Percentiles rank a stretch among this genome's conserved stretches.
Evolutionary conservation across 2,888 invertebrate species (phyloP).

Genomic region (Polylopha cassiicola): DNA sequence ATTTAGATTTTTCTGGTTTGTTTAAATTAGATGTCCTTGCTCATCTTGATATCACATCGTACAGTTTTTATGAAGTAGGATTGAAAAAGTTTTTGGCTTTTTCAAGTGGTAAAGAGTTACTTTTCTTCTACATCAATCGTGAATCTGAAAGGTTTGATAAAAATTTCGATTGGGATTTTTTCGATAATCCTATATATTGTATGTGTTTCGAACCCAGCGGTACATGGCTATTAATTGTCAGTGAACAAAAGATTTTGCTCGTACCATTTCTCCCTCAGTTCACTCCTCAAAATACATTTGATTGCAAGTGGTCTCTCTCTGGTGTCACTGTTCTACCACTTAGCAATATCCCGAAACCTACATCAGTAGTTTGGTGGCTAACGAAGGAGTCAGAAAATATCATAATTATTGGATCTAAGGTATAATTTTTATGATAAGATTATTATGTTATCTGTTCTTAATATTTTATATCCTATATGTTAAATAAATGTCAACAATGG

Average conservation of each 20-base stretch:
- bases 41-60: constrained; percentile 56
- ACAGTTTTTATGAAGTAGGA: constrained; percentile 69
- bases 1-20: constrained; percentile 65
- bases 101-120: constrained; percentile 60
- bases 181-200: constrained; percentile 78
- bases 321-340: constrained; percentile 67
- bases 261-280: constrained; percentile 70
- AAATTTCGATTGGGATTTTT: constrained; percentile 68
- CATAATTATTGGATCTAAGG: constrained; percentile 83
- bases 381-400: constrained; percentile 84
- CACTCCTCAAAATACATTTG: constrained; percentile 61
- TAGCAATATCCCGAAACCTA: constrained; percentile 66
- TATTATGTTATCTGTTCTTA: no score
- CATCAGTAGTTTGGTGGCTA: constrained; percentile 86
- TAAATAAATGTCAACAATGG: no score
- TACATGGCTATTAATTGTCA: constrained; percentile 83
- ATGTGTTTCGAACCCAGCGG: constrained; percentile 91
- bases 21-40: constrained; percentile 68
- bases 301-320: constrained; percentile 69
- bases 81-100: constrained; percentile 66
- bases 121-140: constrained; percentile 59
- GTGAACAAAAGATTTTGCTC: constrained; percentile 70
- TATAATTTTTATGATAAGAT: constrained; percentile 27
- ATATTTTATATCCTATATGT: no score
- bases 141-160: constrained; percentile 57